These are phyloP conservation scores for Euwallacea similis DNA, from an alignment of 1,140 invertebrate genomes.

Conservation along the genomic window DNA sequence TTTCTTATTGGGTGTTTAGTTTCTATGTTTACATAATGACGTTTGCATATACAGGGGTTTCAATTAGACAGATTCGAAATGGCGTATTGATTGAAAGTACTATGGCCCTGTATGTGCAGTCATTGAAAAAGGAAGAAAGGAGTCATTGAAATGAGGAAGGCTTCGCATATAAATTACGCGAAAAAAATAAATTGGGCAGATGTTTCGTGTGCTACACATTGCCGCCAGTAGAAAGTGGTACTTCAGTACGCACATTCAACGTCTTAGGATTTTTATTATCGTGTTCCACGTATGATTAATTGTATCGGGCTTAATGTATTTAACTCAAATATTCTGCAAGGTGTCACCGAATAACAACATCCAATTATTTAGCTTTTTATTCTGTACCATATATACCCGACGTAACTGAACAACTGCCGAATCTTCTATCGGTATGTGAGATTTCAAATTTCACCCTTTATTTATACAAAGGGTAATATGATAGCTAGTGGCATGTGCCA, in stretches of 20 bases:
- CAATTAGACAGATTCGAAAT: too few relatives aligned
- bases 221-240: slow-evolving; percentile 32
- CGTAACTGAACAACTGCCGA: background rate
- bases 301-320: background rate
- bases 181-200: slow-evolving; percentile 33
- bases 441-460: background rate
- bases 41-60: too few relatives aligned
- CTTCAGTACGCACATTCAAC: slow-evolving; percentile 15
- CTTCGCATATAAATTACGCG: slow-evolving; percentile 26
- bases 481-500: slow-evolving; percentile 14
- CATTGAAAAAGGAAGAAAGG: slow-evolving; percentile 1
- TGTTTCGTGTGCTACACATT: slow-evolving; percentile 30
- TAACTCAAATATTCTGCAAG: background rate
- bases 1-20: background rate
- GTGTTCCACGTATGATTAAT: slow-evolving; percentile 25
- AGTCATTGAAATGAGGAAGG: slow-evolving; percentile 25
- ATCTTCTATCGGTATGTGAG: background rate
- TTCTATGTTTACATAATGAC: too few relatives aligned
- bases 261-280: slow-evolving; percentile 32
- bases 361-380: too few relatives aligned
- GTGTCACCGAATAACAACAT: background rate
- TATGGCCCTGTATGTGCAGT: too few relatives aligned
- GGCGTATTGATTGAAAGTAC: too few relatives aligned
- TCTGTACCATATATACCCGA: background rate
- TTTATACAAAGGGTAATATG: slow-evolving; percentile 9